These are phyloP conservation scores for Acromyrmex heyeri DNA, from an alignment of 1,140 invertebrate genomes.

Conservation along the genomic window DNA sequence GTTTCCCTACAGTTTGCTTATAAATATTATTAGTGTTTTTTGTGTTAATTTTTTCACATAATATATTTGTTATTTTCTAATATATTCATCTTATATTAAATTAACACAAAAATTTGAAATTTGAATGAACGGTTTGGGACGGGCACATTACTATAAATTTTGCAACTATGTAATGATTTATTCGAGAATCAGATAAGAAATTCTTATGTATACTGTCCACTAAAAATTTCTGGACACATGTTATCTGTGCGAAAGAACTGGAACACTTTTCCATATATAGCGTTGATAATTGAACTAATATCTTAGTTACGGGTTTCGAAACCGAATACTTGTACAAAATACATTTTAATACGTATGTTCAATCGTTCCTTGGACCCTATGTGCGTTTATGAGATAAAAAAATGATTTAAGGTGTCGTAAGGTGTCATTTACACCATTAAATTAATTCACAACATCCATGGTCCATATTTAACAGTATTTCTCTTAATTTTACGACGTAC, in stretches of 20 bases:
- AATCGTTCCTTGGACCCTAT: background rate
- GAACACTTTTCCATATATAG: background rate
- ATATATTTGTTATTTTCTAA: too few species aligned
- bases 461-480: conserved; percentile 16
- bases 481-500: conserved; percentile 7
- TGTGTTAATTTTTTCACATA: too few species aligned
- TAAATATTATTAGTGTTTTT: too few species aligned
- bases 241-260: background rate
- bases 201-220: too few species aligned
- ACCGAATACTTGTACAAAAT: conserved; percentile 29
- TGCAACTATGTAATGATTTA: background rate
- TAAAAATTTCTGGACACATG: background rate
- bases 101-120: too few species aligned
- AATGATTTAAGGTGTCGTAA: conserved; percentile 50
- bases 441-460: conserved; percentile 47
- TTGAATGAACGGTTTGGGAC: too few species aligned
- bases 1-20: too few species aligned
- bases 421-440: conserved; percentile 38
- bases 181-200: background rate
- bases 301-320: background rate
- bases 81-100: too few species aligned
- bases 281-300: conserved; percentile 28
- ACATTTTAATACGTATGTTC: conserved; percentile 9
- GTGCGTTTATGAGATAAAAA: conserved; percentile 25
- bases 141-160: too few species aligned